These are phyloP conservation scores for Drosophila ambigua DNA, from an alignment of 1,140 invertebrate species.

Conservation along the genomic window DNA sequence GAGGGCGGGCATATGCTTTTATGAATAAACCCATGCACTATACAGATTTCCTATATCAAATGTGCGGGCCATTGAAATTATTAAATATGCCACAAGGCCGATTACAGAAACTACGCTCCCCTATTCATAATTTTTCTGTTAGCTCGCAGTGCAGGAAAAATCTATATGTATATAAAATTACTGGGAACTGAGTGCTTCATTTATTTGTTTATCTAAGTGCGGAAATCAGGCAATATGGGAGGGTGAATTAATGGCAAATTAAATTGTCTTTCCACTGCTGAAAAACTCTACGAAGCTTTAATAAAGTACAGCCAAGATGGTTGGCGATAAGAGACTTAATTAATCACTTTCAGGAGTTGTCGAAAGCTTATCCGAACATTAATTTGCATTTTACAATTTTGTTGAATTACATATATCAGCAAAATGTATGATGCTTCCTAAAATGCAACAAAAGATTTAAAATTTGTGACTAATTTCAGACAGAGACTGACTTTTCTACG, in stretches of 20 bases:
- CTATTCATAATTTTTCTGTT: constrained; percentile 4
- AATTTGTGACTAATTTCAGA: too few species aligned
- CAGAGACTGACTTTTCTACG: too few species aligned
- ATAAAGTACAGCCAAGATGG: constrained; percentile 28
- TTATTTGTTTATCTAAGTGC: constrained; percentile 33
- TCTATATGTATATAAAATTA: constrained; percentile 1
- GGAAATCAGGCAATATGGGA: constrained; percentile 12
- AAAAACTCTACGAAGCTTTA: constrained; percentile 28
- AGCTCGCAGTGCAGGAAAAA: background rate
- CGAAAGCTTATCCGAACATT: too few species aligned
- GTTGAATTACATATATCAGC: background rate
- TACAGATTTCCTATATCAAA: constrained; percentile 11
- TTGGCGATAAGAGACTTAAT: constrained; percentile 16
- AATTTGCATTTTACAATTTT: too few species aligned
- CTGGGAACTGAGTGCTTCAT: constrained; percentile 14
- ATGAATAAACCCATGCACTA: constrained; percentile 23
- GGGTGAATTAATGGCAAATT: constrained; percentile 16
- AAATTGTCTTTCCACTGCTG: constrained; percentile 4
- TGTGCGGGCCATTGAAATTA: constrained; percentile 33
- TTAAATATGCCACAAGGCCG: constrained; percentile 24
- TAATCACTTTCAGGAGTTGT: background rate
- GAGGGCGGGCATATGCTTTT: constrained; percentile 43
- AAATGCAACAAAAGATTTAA: too few species aligned
- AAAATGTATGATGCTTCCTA: too few species aligned
- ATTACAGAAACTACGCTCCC: constrained; percentile 12